A percentile compares a stretch with the other conserved stretches of the same genome.
These are phyloP conservation scores for Solen grandis DNA, from an alignment of 1,140 invertebrate species.

Conservation along the genomic window DNA sequence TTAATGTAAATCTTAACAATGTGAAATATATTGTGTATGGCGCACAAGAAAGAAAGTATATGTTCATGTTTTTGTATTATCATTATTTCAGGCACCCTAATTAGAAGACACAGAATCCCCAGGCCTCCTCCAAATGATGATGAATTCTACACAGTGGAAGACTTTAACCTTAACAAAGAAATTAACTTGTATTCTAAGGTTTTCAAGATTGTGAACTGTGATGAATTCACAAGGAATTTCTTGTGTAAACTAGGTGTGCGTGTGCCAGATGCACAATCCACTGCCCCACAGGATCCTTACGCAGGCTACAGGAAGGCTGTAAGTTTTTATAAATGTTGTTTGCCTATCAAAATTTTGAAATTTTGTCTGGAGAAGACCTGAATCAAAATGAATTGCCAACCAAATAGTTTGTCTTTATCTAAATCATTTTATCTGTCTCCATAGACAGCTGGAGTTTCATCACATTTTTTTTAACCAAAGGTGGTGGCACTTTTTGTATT, in stretches of 20 bases:
- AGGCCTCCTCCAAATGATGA: conserved; percentile 86
- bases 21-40: no score
- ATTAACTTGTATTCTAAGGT: conserved; percentile 88
- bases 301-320: conserved; percentile 78
- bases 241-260: conserved; percentile 91
- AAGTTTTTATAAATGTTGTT: conserved; percentile 67
- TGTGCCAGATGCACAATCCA: conserved; percentile 80
- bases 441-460: no score
- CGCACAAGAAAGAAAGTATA: no score
- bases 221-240: conserved; percentile 92
- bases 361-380: no score
- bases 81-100: conserved; percentile 88
- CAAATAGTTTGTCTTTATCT: no score
- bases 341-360: no score
- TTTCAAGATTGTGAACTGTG: conserved; percentile 90
- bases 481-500: no score
- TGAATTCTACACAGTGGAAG: conserved; percentile 86
- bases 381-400: no score
- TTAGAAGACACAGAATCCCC: conserved; percentile 89
- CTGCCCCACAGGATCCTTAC: conserved; percentile 77
- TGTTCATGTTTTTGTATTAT: no score
- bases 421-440: no score
- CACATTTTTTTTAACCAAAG: no score
- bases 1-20: no score
- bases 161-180: conserved; percentile 86